A percentile compares a stretch with the other conserved stretches of the same genome.
These are phyloP conservation scores for Poecilobothrus nobilitatus DNA, from an alignment of 2,888 invertebrate species.

Conservation along the genomic window DNA sequence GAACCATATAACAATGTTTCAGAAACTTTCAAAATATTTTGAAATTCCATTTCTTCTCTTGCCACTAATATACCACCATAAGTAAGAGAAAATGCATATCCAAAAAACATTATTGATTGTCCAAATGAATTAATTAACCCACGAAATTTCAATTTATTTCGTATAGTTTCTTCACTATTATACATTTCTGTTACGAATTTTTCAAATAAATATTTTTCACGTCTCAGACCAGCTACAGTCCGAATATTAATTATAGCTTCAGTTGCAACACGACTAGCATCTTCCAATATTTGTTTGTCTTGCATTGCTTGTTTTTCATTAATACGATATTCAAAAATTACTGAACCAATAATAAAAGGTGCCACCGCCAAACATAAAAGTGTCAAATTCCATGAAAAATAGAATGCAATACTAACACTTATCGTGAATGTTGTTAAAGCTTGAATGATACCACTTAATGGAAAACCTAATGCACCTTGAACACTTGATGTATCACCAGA, in stretches of 20 bases:
- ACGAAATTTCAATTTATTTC: slow-evolving; percentile 52
- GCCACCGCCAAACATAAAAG: slow-evolving; percentile 57
- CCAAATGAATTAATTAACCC: slow-evolving; percentile 64
- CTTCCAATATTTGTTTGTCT: slow-evolving; percentile 57
- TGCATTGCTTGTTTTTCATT: slow-evolving; percentile 52
- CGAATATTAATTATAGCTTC: slow-evolving; percentile 66
- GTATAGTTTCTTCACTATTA: slow-evolving; percentile 46
- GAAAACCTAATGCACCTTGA: slow-evolving; percentile 64
- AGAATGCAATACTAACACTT: slow-evolving; percentile 54
- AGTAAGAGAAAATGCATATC: slow-evolving; percentile 62
- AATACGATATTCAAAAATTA: slow-evolving; percentile 58
- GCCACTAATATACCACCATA: slow-evolving; percentile 66
- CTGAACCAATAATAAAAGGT: slow-evolving; percentile 60
- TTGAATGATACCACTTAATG: slow-evolving; percentile 61
- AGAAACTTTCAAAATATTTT: slow-evolving; percentile 65
- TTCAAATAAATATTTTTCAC: slow-evolving; percentile 53
- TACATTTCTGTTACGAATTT: slow-evolving; percentile 53
- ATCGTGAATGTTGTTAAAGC: slow-evolving; percentile 57
- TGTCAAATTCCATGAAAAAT: slow-evolving; percentile 63
- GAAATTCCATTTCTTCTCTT: slow-evolving; percentile 53
- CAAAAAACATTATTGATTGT: slow-evolving; percentile 62
- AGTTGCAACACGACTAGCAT: slow-evolving; percentile 61
- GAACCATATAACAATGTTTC: slow-evolving; percentile 70
- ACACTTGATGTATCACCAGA: slow-evolving; percentile 66
- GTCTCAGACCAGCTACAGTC: slow-evolving; percentile 59